A percentile compares a stretch with the other conserved stretches of the same genome.
phyloP scores from a whole-genome alignment of 30 jellyfish, hydroid and myxozoan species.

The Chironex yamaguchii region DNA sequence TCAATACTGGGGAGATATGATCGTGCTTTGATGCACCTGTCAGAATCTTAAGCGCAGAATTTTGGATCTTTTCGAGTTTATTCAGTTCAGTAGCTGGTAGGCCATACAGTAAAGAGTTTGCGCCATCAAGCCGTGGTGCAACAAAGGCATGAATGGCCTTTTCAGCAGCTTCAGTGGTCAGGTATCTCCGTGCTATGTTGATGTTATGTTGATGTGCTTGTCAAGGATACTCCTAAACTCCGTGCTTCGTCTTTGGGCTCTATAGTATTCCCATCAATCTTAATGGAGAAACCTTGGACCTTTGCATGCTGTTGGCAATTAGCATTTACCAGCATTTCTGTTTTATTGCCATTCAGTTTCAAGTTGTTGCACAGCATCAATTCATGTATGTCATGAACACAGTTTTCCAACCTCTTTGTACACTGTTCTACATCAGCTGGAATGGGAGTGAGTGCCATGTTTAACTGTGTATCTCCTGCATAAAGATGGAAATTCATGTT shows the following conservation, averaged over 20 bases:
- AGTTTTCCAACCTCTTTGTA: conserved; percentile 41
- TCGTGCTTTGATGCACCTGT: conserved; percentile 19
- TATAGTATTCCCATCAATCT: conserved; percentile 19
- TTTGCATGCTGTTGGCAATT: conserved; percentile 27
- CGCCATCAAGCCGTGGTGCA: conserved; percentile 27
- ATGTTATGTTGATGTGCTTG: conserved; percentile 35
- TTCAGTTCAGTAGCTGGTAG: conserved; percentile 7
- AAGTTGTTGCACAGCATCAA: conserved; percentile 56
- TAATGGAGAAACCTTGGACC: conserved; percentile 19
- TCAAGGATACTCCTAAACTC: conserved; percentile 51
- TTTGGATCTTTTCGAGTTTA: conserved; percentile 31
- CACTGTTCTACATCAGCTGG: conserved; percentile 69
- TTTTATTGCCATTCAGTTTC: conserved; percentile 26
- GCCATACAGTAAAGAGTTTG: conserved; percentile 29
- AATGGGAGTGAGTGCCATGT: conserved; percentile 52
- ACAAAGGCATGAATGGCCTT: conserved; percentile 45
- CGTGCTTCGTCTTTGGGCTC: conserved; percentile 36
- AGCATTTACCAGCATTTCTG: conserved; percentile 38
- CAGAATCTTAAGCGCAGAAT: conserved; percentile 46
- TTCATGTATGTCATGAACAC: conserved; percentile 43
- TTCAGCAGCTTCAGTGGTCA: conserved; percentile 55
- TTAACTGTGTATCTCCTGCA: conserved; percentile 58
- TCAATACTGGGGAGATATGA: conserved; percentile 46
- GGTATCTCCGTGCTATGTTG: conserved; percentile 57
- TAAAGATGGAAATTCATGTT: conserved; percentile 57